Conservation (phyloP, 2,113 vertebrate genomes). For the Rafetus swinhoei region DNA sequence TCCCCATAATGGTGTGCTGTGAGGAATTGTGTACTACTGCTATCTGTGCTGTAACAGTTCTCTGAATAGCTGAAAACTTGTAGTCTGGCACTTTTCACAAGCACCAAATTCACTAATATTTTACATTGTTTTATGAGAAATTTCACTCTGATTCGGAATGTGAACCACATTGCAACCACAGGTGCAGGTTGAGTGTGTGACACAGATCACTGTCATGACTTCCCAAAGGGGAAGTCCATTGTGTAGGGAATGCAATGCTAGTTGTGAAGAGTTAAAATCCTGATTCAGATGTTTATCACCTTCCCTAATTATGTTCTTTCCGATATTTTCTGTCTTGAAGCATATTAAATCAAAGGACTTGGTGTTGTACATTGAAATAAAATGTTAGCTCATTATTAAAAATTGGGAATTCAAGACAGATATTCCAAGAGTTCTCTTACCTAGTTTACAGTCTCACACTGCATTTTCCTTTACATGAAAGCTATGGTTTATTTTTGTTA, state of each 20-base stretch:
- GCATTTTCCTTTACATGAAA: slow-evolving; percentile 7
- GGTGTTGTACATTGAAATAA: not conserved
- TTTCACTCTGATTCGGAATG: not conserved
- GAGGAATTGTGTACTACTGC: not conserved
- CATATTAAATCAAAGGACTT: not conserved
- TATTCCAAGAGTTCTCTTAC: not conserved
- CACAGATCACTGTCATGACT: not conserved
- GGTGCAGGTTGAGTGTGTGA: not conserved
- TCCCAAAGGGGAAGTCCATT: not conserved
- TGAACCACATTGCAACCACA: not conserved
- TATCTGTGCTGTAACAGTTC: not conserved
- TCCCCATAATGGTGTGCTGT: not conserved
- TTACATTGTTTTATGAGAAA: not conserved
- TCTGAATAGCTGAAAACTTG: not conserved
- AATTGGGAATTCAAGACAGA: not conserved
- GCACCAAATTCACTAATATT: not conserved
- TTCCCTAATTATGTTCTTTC: not conserved
- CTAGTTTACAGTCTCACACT: not conserved
- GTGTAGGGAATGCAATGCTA: not conserved
- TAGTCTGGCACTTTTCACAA: not conserved
- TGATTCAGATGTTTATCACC: not conserved
- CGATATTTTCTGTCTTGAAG: not conserved
- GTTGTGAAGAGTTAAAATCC: not conserved
- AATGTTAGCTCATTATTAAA: not conserved
- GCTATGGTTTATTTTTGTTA: not conserved